Evolutionary conservation across 1,140 invertebrate genomes (phyloP).

Genomic region (Neodiprion virginianus): DNA sequence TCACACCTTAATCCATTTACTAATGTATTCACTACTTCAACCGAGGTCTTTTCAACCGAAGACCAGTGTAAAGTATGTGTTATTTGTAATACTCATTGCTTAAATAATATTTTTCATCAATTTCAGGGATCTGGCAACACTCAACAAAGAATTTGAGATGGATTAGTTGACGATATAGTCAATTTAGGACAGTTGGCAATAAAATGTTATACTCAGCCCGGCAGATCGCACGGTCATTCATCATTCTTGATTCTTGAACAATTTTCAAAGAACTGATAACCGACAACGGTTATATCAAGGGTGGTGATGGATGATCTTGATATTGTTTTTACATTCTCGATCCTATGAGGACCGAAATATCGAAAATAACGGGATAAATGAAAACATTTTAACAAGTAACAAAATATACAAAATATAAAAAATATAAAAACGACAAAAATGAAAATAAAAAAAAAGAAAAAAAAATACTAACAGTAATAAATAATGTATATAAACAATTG

Average conservation of each 20-base stretch:
- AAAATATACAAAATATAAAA: neutral
- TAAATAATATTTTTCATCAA: constrained; percentile 29
- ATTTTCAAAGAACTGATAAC: no score
- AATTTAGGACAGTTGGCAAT: no score
- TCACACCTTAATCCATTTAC: neutral
- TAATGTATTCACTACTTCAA: neutral
- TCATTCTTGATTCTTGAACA: no score
- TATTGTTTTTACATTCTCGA: no score
- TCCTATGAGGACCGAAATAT: no score
- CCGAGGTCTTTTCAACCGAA: neutral
- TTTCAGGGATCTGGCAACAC: constrained; percentile 67
- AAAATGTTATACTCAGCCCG: no score
- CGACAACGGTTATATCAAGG: no score
- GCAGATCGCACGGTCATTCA: no score
- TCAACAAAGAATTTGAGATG: constrained; percentile 72
- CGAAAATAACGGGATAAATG: neutral
- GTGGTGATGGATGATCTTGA: no score
- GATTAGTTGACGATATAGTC: constrained; percentile 40
- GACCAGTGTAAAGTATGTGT: constrained; percentile 2
- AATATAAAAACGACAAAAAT: neutral
- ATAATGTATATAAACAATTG: neutral
- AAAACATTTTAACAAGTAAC: neutral
- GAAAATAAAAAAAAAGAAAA: neutral
- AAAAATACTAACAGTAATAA: neutral
- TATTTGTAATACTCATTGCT: constrained; percentile 9